Percentiles rank a stretch among this genome's conserved stretches.
Conservation (phyloP, 2,888 invertebrate species). For the Microctonus aethiopoides region DNA sequence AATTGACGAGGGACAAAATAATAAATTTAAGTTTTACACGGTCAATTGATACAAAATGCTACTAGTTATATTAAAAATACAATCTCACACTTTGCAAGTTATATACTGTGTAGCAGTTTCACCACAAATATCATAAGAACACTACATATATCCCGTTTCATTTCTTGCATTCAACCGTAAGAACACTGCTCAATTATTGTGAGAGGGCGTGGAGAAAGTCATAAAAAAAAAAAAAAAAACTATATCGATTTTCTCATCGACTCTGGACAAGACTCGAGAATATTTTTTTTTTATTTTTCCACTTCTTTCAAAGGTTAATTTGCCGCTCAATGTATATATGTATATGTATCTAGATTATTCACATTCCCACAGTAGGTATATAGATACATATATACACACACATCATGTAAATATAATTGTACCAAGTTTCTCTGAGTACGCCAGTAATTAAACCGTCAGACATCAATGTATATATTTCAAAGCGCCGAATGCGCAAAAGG, state of each 20-base stretch:
- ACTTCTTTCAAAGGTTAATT: not conserved
- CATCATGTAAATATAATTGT: not conserved
- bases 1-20: not conserved
- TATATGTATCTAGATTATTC: no score
- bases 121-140: not conserved
- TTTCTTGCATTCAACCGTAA: not conserved
- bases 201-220: not conserved
- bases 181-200: not conserved
- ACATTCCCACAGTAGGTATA: not conserved
- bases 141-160: not conserved
- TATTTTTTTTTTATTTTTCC: not conserved
- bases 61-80: not conserved
- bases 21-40: not conserved
- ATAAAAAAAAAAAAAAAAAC: not conserved
- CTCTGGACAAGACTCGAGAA: not conserved
- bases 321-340: not conserved
- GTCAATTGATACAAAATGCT: not conserved
- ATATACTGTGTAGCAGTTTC: not conserved
- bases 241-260: slow-evolving; percentile 4
- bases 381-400: no score
- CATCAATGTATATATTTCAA: slow-evolving; percentile 13
- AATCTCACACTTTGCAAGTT: not conserved
- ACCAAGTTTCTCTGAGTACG: not conserved
- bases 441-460: slow-evolving; percentile 20
- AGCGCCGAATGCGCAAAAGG: slow-evolving; percentile 4